Evolutionary conservation across 2,888 invertebrate species (phyloP).

Genomic region (Agrilus biguttatus): DNA sequence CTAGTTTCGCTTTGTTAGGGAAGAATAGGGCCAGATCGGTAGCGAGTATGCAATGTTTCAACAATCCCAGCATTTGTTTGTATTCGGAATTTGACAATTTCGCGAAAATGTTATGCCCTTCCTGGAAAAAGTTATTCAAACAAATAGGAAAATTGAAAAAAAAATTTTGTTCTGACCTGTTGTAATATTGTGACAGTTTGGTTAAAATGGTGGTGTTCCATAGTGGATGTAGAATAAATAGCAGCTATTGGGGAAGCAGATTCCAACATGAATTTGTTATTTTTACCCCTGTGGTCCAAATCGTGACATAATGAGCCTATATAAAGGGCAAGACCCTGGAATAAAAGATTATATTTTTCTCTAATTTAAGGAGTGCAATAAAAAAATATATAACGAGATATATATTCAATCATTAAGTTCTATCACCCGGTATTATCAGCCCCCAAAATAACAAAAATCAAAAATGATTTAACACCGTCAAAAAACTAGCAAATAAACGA

Average conservation of each 20-base stretch:
- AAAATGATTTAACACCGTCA: no score
- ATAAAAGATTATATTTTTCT: constrained; percentile 10
- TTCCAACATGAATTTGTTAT: constrained; percentile 74
- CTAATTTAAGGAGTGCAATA: no score
- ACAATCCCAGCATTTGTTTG: constrained; percentile 58
- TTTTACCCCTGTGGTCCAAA: constrained; percentile 74
- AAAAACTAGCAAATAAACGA: no score
- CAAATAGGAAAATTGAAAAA: constrained; percentile 4
- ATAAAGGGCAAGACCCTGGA: constrained; percentile 59
- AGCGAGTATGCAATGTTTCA: constrained; percentile 72
- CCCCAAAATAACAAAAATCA: no score
- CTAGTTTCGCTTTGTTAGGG: constrained; percentile 52
- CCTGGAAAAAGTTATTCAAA: constrained; percentile 36
- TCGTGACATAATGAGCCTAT: constrained; percentile 76
- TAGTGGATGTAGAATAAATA: constrained; percentile 73
- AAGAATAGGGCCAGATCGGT: constrained; percentile 75
- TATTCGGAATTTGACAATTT: constrained; percentile 57
- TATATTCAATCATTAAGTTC: no score
- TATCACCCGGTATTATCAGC: no score
- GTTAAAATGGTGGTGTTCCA: constrained; percentile 83
- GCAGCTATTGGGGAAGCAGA: constrained; percentile 69
- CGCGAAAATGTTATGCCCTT: constrained; percentile 74
- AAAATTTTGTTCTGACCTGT: constrained; percentile 34
- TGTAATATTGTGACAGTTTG: constrained; percentile 76
- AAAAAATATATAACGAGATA: no score